phyloP scores from a whole-genome alignment of 1,140 invertebrate genomes.

The Drosophila chauvacae region DNA sequence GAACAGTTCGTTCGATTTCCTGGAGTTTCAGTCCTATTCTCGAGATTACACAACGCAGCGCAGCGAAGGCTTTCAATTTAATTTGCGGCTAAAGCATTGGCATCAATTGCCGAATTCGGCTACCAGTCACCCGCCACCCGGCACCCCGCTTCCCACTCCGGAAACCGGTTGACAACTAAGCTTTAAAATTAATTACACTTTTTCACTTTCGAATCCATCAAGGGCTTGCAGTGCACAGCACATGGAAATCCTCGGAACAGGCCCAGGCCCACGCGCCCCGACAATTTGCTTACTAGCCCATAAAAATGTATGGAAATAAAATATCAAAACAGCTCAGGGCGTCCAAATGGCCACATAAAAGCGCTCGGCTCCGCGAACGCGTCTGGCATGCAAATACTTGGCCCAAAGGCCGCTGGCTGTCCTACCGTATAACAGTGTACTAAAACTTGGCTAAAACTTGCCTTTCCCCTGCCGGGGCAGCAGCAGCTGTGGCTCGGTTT shows the following conservation, averaged over 20 bases:
- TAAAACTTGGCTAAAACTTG: constrained; percentile 33
- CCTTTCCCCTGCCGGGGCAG: constrained; percentile 1
- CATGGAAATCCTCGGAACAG: constrained; percentile 7
- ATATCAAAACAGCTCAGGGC: constrained; percentile 38
- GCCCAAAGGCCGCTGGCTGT: constrained; percentile 33
- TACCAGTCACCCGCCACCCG: background rate
- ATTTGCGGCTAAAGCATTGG: constrained; percentile 36
- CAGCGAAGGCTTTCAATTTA: constrained; percentile 42
- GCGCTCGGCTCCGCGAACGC: constrained; percentile 30
- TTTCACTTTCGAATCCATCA: constrained; percentile 46
- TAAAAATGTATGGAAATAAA: constrained; percentile 46
- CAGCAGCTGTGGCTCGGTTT: constrained; percentile 33
- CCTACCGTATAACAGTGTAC: constrained; percentile 64
- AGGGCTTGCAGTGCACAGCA: constrained; percentile 5
- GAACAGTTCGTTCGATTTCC: constrained; percentile 20
- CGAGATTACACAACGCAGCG: constrained; percentile 35
- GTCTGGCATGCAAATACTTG: constrained; percentile 42
- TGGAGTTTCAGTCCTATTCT: constrained; percentile 23
- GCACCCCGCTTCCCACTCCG: background rate
- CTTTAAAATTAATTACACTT: constrained; percentile 54
- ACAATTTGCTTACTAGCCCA: constrained; percentile 55
- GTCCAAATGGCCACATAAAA: constrained; percentile 55
- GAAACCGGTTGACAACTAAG: constrained; percentile 30
- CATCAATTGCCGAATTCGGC: constrained; percentile 16
- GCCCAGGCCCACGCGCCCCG: constrained; percentile 12